These are phyloP conservation scores for Bettongia penicillata DNA, from an alignment of 2,113 vertebrate species.

Conservation along the genomic window DNA sequence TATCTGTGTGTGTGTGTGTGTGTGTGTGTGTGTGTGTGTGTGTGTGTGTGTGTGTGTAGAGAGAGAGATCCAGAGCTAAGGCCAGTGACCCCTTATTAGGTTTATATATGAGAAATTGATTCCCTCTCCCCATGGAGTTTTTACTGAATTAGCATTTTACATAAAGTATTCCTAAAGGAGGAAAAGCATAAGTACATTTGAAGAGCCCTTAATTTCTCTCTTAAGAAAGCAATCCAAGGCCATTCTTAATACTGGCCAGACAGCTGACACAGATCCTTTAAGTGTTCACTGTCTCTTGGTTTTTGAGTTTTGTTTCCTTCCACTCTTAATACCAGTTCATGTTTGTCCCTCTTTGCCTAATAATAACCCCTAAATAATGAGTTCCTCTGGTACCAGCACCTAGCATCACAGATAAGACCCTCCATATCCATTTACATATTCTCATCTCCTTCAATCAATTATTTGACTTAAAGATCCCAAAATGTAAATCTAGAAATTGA, in stretches of 20 bases:
- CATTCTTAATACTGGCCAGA: not conserved
- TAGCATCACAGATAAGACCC: not conserved
- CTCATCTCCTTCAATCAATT: not conserved
- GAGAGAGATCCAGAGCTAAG: no score
- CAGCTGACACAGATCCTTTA: not conserved
- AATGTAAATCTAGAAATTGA: not conserved
- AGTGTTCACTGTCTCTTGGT: not conserved
- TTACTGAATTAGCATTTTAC: not conserved
- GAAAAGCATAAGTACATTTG: not conserved
- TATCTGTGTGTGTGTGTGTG: no score
- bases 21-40: no score
- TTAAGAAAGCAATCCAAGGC: not conserved
- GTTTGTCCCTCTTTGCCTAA: not conserved
- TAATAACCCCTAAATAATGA: not conserved
- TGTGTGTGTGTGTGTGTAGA: no score
- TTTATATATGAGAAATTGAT: not conserved
- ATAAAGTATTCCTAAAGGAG: not conserved
- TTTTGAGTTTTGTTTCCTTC: not conserved
- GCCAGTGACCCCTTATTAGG: not conserved
- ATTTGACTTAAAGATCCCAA: not conserved
- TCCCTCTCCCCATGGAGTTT: not conserved
- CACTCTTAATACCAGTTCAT: not conserved
- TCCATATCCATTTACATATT: not conserved
- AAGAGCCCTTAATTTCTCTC: not conserved
- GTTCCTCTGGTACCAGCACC: not conserved